These are phyloP conservation scores for Cosmia pyralina DNA, from an alignment of 2,888 invertebrate genomes.

Conservation along the genomic window DNA sequence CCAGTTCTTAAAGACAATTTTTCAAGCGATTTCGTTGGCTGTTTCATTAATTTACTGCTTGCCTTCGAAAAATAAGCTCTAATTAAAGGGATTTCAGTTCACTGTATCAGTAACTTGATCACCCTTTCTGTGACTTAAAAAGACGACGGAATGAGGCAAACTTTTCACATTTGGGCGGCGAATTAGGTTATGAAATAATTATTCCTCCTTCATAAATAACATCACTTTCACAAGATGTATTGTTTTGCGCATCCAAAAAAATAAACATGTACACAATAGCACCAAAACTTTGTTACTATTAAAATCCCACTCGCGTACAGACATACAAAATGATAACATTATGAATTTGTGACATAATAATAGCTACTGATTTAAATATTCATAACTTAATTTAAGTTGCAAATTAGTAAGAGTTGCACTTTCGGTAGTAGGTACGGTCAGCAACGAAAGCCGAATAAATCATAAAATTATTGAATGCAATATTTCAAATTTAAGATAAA, in stretches of 20 bases:
- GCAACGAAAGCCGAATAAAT: neutral
- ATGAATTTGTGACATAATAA: constrained; percentile 19
- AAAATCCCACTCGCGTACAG: constrained; percentile 1
- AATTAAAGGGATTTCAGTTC: neutral
- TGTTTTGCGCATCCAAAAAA: neutral
- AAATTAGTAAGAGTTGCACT: constrained; percentile 30
- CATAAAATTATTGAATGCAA: neutral
- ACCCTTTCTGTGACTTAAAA: neutral
- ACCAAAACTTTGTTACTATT: neutral
- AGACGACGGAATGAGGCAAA: neutral
- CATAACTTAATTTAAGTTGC: constrained; percentile 7
- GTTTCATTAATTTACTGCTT: too few species aligned
- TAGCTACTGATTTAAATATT: constrained; percentile 25
- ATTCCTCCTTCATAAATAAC: neutral
- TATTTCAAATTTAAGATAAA: neutral
- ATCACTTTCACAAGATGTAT: neutral
- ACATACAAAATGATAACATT: neutral
- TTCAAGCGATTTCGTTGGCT: too few species aligned
- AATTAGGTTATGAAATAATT: neutral
- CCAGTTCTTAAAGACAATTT: too few species aligned
- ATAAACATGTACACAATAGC: neutral
- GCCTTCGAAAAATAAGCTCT: too few species aligned
- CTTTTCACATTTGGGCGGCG: neutral
- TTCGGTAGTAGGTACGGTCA: constrained; percentile 12
- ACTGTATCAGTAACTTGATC: neutral